Evolutionary conservation across 2,888 invertebrate species (phyloP).

Genomic region (Metallyticus violacea): DNA sequence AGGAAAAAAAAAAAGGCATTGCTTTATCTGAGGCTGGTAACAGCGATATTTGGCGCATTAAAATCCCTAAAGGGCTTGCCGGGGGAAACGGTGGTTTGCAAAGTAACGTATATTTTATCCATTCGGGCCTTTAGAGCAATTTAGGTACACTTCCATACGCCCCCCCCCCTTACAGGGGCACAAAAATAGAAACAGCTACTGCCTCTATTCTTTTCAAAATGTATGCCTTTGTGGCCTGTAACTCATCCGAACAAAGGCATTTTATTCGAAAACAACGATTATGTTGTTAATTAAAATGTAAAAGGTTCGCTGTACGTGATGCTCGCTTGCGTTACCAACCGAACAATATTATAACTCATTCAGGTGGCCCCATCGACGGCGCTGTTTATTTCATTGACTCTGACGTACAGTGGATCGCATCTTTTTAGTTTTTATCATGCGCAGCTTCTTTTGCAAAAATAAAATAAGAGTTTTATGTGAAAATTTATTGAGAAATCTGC

Average conservation of each 20-base stretch:
- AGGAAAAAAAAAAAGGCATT: not conserved
- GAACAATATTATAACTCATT: not conserved
- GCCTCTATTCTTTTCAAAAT: not conserved
- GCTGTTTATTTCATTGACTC: not conserved
- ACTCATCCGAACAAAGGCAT: not conserved
- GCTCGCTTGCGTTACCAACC: not conserved
- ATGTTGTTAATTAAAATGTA: not conserved
- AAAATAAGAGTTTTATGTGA: not conserved
- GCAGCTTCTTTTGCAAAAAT: too few relatives aligned
- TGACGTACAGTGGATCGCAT: too few relatives aligned
- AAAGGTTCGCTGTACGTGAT: not conserved
- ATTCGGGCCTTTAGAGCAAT: not conserved
- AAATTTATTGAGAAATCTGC: not conserved
- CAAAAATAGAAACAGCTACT: not conserved
- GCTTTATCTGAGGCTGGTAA: not conserved
- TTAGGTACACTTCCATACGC: too few relatives aligned
- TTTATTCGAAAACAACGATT: not conserved
- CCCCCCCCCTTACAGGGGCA: not conserved
- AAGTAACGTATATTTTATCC: not conserved
- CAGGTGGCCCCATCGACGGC: not conserved
- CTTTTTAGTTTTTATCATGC: not conserved
- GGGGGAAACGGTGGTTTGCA: not conserved
- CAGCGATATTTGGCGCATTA: not conserved
- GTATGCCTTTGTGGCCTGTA: not conserved
- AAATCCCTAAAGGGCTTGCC: not conserved